phyloP scores from a whole-genome alignment of 2,113 vertebrate species.

The Helogale parvula region DNA sequence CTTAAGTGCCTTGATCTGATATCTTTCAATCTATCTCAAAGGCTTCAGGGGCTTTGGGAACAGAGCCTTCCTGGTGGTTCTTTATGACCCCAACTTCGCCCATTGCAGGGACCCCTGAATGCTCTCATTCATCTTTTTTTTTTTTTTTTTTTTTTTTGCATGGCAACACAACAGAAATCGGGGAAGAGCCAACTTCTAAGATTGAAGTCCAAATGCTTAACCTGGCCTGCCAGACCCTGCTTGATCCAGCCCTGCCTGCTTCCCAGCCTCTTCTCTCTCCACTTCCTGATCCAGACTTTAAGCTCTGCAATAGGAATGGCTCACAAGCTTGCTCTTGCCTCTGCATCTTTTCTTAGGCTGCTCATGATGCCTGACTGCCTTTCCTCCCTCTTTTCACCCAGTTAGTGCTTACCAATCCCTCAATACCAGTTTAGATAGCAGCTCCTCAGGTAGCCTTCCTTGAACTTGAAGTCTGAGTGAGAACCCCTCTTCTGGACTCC shows the following conservation, averaged over 20 bases:
- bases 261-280: neutral
- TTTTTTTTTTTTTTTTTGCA: neutral
- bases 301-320: neutral
- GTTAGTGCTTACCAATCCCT: neutral
- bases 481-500: neutral
- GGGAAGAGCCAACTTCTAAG: neutral
- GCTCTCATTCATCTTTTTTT: neutral
- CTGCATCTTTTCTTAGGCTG: neutral
- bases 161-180: neutral
- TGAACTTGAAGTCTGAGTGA: neutral
- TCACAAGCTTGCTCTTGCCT: neutral
- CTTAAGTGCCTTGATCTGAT: too few species aligned
- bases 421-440: neutral
- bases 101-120: neutral
- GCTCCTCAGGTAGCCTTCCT: neutral
- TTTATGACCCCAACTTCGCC: neutral
- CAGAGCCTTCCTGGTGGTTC: neutral
- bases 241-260: neutral
- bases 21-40: neutral
- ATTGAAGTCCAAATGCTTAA: neutral
- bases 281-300: neutral
- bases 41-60: neutral
- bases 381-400: neutral
- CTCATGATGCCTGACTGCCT: neutral
- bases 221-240: neutral